Conservation (phyloP, 1,140 invertebrate genomes). For the Achatina immaculata region DNA sequence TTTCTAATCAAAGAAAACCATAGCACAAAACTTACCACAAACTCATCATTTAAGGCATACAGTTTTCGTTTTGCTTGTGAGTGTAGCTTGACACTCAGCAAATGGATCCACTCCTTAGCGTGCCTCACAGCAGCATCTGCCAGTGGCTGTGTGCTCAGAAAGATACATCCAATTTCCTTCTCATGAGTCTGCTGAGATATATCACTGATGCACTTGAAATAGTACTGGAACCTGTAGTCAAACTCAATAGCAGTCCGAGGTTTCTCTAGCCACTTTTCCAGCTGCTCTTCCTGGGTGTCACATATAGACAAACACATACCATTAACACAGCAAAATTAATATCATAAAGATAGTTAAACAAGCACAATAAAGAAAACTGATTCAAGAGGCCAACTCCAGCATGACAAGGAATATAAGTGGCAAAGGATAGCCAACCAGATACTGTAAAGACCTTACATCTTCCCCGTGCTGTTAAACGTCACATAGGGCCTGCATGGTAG, state of each 20-base stretch:
- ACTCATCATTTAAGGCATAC: constrained; percentile 51
- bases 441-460: no score
- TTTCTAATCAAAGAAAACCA: no score
- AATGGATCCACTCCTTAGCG: constrained; percentile 66
- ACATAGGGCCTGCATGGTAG: no score
- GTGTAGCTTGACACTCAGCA: constrained; percentile 67
- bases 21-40: constrained; percentile 66
- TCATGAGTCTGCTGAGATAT: constrained; percentile 63
- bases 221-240: constrained; percentile 87
- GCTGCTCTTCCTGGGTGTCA: constrained; percentile 40
- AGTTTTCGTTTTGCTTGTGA: constrained; percentile 66
- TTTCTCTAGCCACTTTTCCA: constrained; percentile 80
- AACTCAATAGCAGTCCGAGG: constrained; percentile 81
- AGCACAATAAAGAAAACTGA: no score
- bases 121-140: constrained; percentile 65
- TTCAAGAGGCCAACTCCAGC: no score
- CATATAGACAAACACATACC: no score
- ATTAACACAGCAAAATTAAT: no score
- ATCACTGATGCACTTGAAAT: constrained; percentile 81
- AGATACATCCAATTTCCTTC: constrained; percentile 64
- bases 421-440: no score
- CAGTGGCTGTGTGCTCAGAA: constrained; percentile 64
- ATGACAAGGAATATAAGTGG: no score
- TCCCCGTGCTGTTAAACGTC: no score
- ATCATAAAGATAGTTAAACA: no score